These are phyloP conservation scores for Characodon lateralis DNA, from an alignment of 2,797 vertebrate genomes.

Conservation along the genomic window DNA sequence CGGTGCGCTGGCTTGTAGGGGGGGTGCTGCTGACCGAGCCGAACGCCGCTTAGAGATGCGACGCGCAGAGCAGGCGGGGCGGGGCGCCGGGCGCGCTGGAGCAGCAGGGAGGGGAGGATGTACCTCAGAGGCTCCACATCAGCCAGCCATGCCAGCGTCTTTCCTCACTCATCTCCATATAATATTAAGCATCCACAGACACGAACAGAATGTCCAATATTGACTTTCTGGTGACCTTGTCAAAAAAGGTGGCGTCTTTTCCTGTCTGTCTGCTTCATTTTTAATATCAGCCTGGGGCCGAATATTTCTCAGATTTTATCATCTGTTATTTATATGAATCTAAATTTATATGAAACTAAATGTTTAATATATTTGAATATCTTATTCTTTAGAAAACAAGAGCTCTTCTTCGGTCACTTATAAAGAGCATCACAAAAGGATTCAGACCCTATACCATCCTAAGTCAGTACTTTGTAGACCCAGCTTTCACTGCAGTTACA, in stretches of 20 bases:
- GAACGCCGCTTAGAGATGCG: conserved; percentile 60
- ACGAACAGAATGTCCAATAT: conserved; percentile 3
- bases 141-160: conserved; percentile 41
- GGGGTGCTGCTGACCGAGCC: conserved; percentile 47
- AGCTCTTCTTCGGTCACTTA: too few relatives aligned
- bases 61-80: conserved; percentile 65
- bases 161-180: conserved; percentile 45
- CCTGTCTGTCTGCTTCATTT: conserved; percentile 10
- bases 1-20: conserved; percentile 40
- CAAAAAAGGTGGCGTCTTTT: conserved; percentile 19
- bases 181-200: conserved; percentile 34
- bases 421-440: too few relatives aligned
- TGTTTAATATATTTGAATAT: not conserved
- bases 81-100: conserved; percentile 37
- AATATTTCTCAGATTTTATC: conserved; percentile 2
- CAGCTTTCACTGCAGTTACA: too few relatives aligned
- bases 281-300: not conserved
- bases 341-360: not conserved
- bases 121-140: conserved; percentile 51
- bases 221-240: conserved; percentile 42
- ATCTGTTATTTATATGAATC: too few relatives aligned
- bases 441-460: too few relatives aligned
- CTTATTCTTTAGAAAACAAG: not conserved
- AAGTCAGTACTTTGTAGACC: too few relatives aligned
- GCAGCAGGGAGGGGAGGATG: conserved; percentile 12